Evolutionary conservation across 35 echinoderm and acorn worm genomes (phyloP), one percentile per base, ranked within the genome.

Genomic region (Stichopus chloronotus): DNA sequence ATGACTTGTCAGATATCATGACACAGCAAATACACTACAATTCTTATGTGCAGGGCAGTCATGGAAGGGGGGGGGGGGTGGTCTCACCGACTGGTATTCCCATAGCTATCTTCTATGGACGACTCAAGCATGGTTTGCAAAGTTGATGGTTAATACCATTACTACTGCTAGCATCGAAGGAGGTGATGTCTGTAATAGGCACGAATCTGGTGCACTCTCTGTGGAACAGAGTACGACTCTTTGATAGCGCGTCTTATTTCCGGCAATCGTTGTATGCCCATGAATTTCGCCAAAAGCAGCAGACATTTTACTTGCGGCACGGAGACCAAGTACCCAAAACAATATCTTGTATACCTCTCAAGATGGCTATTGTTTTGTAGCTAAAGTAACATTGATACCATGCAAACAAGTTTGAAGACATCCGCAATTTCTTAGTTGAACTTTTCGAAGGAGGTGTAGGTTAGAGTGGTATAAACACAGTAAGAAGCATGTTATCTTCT

Each of bases 401-500:
- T 87, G 9, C 84, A 87, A 14, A 53, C 84, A 87, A 8, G 8
- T 87, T 9, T 87, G 13, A 11, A 52, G 30, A 57, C 11, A 59
- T 59, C 23, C 8, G 52, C 12, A 43, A 87, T 13, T 87, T 57
- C 24, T 59, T 87, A 57, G 43, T 43, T 57, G 56, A 53, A 53
- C 55, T 57, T 12, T 87, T 14, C 58, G 84, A 58, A 8, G 10
- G 12, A 30, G 79, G 12, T 81, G 9, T 81, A 9, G 25, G 79
- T 81, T 81, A 30, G 56, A n/a, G n/a, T n/a, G n/a, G n/a, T n/a
- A n/a, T n/a, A n/a, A n/a, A n/a, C n/a, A n/a, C n/a, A n/a, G n/a
- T 12, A 30, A 81, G 79, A 30, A 81, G 79, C 25, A 81, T 81
- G 79, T 30, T 81, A 16, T 81, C 79, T n/a, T n/a, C n/a, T n/a